These are phyloP conservation scores for Myiothlypis chrysogaster DNA, from an alignment of 2,797 vertebrate genomes.

Conservation along the genomic window DNA sequence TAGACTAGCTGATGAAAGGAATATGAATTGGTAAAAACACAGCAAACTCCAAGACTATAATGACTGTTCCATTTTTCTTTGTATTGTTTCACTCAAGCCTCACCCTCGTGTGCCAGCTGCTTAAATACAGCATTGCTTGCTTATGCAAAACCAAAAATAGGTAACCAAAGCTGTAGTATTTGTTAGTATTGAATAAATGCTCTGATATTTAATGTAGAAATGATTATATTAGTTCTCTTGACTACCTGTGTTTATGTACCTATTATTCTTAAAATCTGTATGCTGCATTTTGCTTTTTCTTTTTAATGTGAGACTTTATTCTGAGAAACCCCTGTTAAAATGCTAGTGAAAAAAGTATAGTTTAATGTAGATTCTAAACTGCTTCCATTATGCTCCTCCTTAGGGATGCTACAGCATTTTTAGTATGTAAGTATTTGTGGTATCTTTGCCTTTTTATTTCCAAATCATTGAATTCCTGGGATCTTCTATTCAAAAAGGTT, in stretches of 20 bases:
- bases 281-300: not conserved
- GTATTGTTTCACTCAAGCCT: not conserved
- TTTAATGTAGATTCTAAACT: not conserved
- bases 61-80: not conserved
- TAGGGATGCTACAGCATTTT: conserved; percentile 18
- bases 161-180: not conserved
- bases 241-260: conserved; percentile 3
- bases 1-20: not conserved
- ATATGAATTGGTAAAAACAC: not conserved
- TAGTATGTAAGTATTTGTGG: not conserved
- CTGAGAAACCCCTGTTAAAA: not conserved
- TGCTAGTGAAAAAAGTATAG: not conserved
- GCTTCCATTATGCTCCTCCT: not conserved
- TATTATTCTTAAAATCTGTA: conserved; percentile 20
- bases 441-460: not conserved
- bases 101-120: not conserved
- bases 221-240: not conserved
- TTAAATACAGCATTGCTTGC: not conserved
- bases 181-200: not conserved
- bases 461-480: not conserved
- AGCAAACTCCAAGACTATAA: not conserved
- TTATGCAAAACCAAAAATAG: not conserved
- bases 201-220: not conserved
- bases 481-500: not conserved
- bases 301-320: not conserved